Conservation (phyloP, 37 sponge, comb jelly and placozoan species). For the Hexactinellida sp. region DNA sequence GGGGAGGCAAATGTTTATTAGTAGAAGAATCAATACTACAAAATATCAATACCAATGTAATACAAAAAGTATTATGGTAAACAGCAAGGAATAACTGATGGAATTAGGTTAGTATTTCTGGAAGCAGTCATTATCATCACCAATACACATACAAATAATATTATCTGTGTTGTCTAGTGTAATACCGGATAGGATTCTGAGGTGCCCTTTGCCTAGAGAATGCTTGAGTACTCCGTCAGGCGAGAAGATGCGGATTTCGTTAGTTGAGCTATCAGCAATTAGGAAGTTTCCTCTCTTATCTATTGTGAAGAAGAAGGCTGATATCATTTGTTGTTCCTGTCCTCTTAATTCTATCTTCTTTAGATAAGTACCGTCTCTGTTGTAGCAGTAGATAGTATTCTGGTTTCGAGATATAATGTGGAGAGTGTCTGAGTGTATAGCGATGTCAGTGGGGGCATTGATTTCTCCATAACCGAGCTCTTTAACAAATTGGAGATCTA, state of each 20-base stretch:
- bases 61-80: no score
- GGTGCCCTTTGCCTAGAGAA: neutral
- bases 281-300: neutral
- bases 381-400: neutral
- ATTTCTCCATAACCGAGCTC: neutral
- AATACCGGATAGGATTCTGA: neutral
- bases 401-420: neutral
- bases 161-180: neutral
- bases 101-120: constrained; percentile 10
- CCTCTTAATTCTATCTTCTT: neutral
- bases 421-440: neutral
- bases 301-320: neutral
- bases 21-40: no score
- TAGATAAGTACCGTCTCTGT: neutral
- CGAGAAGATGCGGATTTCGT: neutral
- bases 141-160: neutral
- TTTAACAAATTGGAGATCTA: neutral
- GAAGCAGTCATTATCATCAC: neutral
- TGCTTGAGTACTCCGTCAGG: neutral
- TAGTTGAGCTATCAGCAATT: neutral
- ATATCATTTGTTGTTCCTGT: neutral
- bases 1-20: no score
- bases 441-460: neutral
- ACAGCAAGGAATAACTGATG: no score
- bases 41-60: no score